Conservation (phyloP, 2,888 invertebrate species). For the Rhagonycha lutea region DNA sequence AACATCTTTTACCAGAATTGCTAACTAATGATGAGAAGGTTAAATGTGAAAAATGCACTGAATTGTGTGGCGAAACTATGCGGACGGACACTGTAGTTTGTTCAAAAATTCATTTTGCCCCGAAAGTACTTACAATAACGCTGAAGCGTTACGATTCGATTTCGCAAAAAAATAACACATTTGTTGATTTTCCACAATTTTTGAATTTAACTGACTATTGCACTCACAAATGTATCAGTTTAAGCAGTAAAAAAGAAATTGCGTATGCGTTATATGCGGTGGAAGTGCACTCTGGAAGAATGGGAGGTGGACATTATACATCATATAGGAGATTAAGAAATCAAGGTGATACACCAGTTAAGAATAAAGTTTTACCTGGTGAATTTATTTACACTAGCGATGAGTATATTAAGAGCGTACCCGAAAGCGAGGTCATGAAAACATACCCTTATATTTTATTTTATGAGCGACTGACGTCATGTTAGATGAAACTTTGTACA, state of each 20-base stretch:
- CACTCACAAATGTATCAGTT: background rate
- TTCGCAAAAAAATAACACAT: too few species aligned
- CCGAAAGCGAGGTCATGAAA: background rate
- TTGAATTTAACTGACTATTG: background rate
- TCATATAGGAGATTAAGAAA: background rate
- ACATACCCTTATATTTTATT: too few species aligned
- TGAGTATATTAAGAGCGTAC: rapidly evolving
- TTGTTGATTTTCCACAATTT: background rate
- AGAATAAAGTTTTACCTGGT: background rate
- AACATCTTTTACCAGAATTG: background rate
- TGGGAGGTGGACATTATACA: background rate
- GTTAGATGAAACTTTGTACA: too few species aligned
- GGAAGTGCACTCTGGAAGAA: background rate
- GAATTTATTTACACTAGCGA: background rate
- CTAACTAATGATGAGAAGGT: background rate
- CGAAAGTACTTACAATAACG: background rate
- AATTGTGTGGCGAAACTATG: background rate
- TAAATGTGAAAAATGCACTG: background rate
- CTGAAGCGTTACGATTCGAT: background rate
- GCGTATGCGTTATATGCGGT: background rate
- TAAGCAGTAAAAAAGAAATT: background rate
- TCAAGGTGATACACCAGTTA: background rate
- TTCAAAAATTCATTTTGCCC: background rate
- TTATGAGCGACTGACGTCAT: too few species aligned
- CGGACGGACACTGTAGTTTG: background rate